Evolutionary conservation across 2,797 vertebrate genomes (phyloP).

Genomic region (Pangasius krempfi): DNA sequence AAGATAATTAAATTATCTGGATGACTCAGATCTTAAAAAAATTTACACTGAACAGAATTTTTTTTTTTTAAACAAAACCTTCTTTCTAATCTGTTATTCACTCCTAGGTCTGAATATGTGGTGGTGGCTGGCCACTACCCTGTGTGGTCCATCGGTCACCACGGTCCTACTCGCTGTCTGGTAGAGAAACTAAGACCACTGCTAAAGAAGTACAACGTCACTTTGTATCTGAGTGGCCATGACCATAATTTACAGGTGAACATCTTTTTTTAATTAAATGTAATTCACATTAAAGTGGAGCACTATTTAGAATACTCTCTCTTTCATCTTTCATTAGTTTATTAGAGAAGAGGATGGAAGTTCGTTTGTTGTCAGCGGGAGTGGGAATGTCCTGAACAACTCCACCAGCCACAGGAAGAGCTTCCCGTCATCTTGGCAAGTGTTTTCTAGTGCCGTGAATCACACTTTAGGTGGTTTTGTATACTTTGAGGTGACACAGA

Average conservation of each 20-base stretch:
- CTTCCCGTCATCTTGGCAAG: slow-evolving; percentile 67
- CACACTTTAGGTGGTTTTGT: slow-evolving; percentile 64
- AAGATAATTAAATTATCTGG: background rate
- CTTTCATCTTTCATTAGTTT: slow-evolving; percentile 60
- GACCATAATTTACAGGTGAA: slow-evolving; percentile 73
- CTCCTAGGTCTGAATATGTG: slow-evolving; percentile 69
- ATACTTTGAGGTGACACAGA: slow-evolving; percentile 64
- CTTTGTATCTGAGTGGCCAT: slow-evolving; percentile 70
- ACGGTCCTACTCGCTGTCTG: slow-evolving; percentile 71
- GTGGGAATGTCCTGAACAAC: slow-evolving; percentile 57
- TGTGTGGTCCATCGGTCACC: slow-evolving; percentile 75
- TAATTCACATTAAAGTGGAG: background rate
- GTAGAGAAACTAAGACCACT: slow-evolving; percentile 67
- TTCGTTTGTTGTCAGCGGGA: slow-evolving; percentile 69
- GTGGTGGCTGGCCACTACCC: slow-evolving; percentile 75
- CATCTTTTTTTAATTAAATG: background rate
- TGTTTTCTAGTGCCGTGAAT: slow-evolving; percentile 69
- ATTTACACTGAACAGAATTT: background rate
- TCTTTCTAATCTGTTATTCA: background rate
- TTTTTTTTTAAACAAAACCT: background rate
- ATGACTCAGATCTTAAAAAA: background rate
- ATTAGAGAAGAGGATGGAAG: slow-evolving; percentile 69
- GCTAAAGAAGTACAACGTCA: slow-evolving; percentile 69
- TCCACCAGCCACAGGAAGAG: slow-evolving; percentile 54
- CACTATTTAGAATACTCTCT: background rate